Percentiles rank a stretch among this genome's conserved stretches.
phyloP scores from a whole-genome alignment of 2,113 vertebrate species.

The Brachirus orientalis region DNA sequence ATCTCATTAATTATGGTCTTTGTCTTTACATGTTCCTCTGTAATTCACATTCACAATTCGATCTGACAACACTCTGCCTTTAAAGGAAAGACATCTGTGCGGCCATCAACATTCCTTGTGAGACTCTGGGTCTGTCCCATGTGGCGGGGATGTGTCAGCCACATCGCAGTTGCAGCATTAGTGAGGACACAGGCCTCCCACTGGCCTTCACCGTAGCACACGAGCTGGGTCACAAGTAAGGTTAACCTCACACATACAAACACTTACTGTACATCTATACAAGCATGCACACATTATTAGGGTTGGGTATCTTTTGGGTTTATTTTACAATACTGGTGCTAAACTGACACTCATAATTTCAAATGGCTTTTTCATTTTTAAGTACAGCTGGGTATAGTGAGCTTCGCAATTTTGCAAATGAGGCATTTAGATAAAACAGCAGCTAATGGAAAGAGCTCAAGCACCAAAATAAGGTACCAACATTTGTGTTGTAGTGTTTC shows the following conservation, averaged over 20 bases:
- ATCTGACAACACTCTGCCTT: not conserved
- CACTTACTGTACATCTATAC: not conserved
- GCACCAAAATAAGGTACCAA: no score
- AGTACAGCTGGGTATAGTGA: no score
- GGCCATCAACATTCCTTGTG: conserved; percentile 91
- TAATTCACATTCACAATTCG: not conserved
- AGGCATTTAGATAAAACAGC: no score
- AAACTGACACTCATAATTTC: no score
- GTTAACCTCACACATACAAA: not conserved
- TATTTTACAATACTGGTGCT: no score
- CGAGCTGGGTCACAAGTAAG: conserved; percentile 96
- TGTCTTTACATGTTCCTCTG: not conserved
- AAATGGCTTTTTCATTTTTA: no score
- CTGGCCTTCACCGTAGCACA: conserved; percentile 96
- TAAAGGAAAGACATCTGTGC: conserved; percentile 96
- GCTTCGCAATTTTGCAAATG: no score
- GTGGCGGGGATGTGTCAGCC: conserved; percentile 96
- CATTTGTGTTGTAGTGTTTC: no score
- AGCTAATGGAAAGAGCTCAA: no score
- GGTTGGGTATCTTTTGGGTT: no score
- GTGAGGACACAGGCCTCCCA: conserved; percentile 93
- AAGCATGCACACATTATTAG: no score
- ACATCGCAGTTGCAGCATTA: conserved; percentile 94
- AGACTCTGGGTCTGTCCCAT: conserved; percentile 95
- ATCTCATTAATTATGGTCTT: not conserved